Conservation (phyloP, 2,888 invertebrate species). For the Lasioglossum malachurum region DNA sequence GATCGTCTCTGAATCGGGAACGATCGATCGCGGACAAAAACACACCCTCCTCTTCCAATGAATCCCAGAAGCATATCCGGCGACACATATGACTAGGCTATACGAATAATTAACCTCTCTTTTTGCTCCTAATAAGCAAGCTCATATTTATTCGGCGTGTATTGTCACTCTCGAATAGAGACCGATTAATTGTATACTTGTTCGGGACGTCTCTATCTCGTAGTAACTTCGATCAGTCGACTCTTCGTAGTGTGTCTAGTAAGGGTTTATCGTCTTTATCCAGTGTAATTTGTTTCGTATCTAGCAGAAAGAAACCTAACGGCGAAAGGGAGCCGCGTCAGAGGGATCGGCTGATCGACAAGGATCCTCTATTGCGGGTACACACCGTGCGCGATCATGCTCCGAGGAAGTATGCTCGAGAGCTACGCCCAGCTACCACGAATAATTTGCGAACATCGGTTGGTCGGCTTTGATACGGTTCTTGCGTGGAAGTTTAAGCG, state of each 20-base stretch:
- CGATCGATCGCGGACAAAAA: slow-evolving; percentile 34
- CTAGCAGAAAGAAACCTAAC: neutral
- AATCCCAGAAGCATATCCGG: slow-evolving; percentile 81
- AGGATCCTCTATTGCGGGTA: neutral
- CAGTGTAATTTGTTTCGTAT: slow-evolving; percentile 21
- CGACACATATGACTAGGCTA: slow-evolving; percentile 81
- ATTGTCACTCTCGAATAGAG: slow-evolving; percentile 42
- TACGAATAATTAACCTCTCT: slow-evolving; percentile 73
- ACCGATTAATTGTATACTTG: slow-evolving; percentile 53
- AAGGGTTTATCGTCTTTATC: slow-evolving; percentile 57
- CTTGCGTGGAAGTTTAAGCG: neutral
- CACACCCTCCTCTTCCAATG: neutral
- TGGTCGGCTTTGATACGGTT: neutral
- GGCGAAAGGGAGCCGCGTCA: slow-evolving; percentile 17
- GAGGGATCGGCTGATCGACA: slow-evolving; percentile 30
- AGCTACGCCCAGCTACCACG: neutral
- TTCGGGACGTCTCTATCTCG: slow-evolving; percentile 42
- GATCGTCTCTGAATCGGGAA: slow-evolving; percentile 4
- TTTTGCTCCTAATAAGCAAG: slow-evolving; percentile 65
- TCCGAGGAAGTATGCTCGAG: neutral
- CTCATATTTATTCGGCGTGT: slow-evolving; percentile 66
- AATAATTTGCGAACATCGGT: neutral
- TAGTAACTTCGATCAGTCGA: slow-evolving; percentile 62
- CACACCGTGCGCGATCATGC: neutral
- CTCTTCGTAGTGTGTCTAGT: slow-evolving; percentile 61